Percentiles rank a stretch among this genome's conserved stretches.
These are phyloP conservation scores for Platichthys stellatus DNA, from an alignment of 2,113 vertebrate species.

Conservation along the genomic window DNA sequence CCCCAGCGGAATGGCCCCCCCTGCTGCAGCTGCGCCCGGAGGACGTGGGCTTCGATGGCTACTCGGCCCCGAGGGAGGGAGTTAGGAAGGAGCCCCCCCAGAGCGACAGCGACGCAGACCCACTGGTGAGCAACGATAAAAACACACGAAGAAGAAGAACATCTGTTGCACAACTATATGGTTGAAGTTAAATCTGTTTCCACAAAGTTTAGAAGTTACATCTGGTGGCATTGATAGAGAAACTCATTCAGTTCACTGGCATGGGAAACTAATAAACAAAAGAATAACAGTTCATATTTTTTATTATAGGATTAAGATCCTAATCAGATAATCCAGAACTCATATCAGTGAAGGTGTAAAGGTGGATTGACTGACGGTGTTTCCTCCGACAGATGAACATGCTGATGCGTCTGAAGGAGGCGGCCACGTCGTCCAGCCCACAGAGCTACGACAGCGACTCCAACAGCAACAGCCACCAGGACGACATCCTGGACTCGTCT, in stretches of 20 bases:
- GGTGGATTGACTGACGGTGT: no score
- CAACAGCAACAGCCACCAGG: constrained; percentile 96
- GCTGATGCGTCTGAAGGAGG: constrained; percentile 97
- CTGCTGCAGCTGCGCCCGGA: constrained; percentile 95
- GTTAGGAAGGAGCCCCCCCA: constrained; percentile 87
- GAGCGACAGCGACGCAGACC: constrained; percentile 92
- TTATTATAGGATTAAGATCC: no score
- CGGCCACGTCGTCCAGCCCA: constrained; percentile 94
- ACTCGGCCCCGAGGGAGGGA: constrained; percentile 89
- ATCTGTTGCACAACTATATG: no score
- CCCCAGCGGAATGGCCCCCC: constrained; percentile 93
- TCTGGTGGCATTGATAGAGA: no score
- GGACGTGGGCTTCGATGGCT: constrained; percentile 96
- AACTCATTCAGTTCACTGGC: no score
- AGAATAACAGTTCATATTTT: no score
- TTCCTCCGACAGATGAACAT: constrained; percentile 91
- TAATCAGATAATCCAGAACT: no score
- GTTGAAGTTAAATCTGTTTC: no score
- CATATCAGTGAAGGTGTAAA: no score
- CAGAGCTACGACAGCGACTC: constrained; percentile 99
- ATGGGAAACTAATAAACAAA: no score
- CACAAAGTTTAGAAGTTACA: no score
- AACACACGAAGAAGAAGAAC: not conserved
- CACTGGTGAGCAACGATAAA: constrained; percentile 86
- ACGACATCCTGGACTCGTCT: constrained; percentile 94